These are phyloP conservation scores for Hippocampus guttulatus DNA, from an alignment of 2,113 vertebrate species.

Conservation along the genomic window DNA sequence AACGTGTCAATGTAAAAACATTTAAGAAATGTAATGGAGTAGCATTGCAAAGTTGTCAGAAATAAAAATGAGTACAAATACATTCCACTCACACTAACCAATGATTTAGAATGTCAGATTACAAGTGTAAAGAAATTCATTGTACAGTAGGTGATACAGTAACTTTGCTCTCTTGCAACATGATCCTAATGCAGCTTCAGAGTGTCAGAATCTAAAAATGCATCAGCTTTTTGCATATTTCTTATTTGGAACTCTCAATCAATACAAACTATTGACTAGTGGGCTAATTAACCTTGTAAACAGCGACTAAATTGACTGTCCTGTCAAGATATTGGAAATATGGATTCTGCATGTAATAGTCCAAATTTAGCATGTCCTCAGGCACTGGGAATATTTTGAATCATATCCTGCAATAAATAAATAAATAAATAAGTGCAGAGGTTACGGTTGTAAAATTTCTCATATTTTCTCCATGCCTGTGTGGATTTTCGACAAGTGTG, in stretches of 20 bases:
- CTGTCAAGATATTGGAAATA: constrained; percentile 22
- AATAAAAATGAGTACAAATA: too few relatives aligned
- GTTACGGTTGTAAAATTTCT: background rate
- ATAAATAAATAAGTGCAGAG: background rate
- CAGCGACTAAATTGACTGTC: constrained; percentile 39
- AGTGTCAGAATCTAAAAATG: constrained; percentile 38
- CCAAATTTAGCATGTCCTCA: constrained; percentile 9
- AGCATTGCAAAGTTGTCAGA: too few relatives aligned
- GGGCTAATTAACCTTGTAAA: constrained; percentile 38
- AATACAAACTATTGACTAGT: constrained; percentile 39
- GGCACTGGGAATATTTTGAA: background rate
- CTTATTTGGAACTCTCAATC: constrained; percentile 16
- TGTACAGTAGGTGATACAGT: too few relatives aligned
- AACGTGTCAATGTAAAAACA: too few relatives aligned
- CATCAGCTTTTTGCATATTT: constrained; percentile 27
- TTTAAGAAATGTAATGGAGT: too few relatives aligned
- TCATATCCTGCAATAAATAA: background rate
- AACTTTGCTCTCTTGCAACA: background rate
- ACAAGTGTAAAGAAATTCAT: background rate
- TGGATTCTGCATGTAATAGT: background rate
- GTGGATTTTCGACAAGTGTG: background rate
- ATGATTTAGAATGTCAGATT: too few relatives aligned
- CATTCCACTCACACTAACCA: too few relatives aligned
- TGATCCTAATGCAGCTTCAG: constrained; percentile 1
- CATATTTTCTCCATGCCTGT: background rate